Conservation (phyloP, 2,113 vertebrate species). For the Syngnathoides biaculeatus region DNA sequence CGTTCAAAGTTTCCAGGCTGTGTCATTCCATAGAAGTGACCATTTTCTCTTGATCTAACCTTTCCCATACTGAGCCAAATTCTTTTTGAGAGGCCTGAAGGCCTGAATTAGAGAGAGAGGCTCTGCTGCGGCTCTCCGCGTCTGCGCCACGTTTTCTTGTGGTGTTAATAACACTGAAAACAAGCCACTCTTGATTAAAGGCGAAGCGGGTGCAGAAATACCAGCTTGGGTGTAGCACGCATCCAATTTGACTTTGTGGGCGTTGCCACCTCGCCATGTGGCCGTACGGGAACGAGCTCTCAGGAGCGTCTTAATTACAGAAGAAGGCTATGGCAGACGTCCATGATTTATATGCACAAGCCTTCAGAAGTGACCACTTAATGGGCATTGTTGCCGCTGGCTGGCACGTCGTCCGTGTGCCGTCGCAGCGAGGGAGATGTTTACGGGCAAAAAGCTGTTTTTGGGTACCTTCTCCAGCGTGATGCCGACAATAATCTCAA, state of each 20-base stretch:
- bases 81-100: slow-evolving; percentile 53
- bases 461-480: slow-evolving; percentile 19
- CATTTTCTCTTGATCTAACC: slow-evolving; percentile 49
- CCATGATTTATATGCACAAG: slow-evolving; percentile 55
- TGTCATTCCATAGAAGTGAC: slow-evolving; percentile 23
- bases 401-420: slow-evolving; percentile 13
- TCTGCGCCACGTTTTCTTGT: slow-evolving; percentile 61
- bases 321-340: slow-evolving; percentile 49
- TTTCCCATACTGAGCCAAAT: slow-evolving; percentile 54
- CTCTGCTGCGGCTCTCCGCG: slow-evolving; percentile 61
- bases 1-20: slow-evolving; percentile 21
- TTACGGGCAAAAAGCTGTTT: background rate
- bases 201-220: slow-evolving; percentile 70
- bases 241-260: slow-evolving; percentile 64
- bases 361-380: slow-evolving; percentile 62
- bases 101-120: slow-evolving; percentile 66
- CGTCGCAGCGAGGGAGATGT: background rate
- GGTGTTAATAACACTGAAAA: slow-evolving; percentile 69
- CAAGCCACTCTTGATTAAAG: slow-evolving; percentile 71
- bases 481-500: slow-evolving; percentile 7
- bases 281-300: slow-evolving; percentile 53
- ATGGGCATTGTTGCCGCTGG: slow-evolving; percentile 52
- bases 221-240: slow-evolving; percentile 64
- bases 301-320: slow-evolving; percentile 71
- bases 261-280: slow-evolving; percentile 61